Evolutionary conservation across 2,797 vertebrate genomes (phyloP).

Genomic region (Australoheros facetus): DNA sequence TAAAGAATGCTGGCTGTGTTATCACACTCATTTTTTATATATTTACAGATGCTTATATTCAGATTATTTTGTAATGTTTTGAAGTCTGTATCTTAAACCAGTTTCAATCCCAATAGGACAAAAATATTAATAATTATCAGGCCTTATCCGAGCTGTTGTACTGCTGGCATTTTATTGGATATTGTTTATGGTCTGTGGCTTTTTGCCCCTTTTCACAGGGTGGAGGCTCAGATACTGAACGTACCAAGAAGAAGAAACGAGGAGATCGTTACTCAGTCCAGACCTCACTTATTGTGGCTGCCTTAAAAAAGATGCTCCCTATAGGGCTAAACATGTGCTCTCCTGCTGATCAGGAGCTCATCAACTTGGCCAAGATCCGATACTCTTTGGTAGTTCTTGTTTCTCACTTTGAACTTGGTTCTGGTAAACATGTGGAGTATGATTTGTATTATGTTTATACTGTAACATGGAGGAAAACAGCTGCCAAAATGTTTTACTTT

Average conservation of each 20-base stretch:
- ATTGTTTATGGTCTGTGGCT: constrained; percentile 60
- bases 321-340: constrained; percentile 98
- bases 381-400: constrained; percentile 88
- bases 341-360: constrained; percentile 93
- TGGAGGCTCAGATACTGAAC: constrained; percentile 90
- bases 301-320: constrained; percentile 96
- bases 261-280: constrained; percentile 94
- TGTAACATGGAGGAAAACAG: neutral
- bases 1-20: neutral
- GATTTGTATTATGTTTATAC: neutral
- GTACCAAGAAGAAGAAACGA: constrained; percentile 91
- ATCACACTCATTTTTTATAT: neutral
- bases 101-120: constrained; percentile 3
- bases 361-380: constrained; percentile 89
- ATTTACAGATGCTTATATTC: constrained; percentile 1
- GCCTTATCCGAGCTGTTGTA: constrained; percentile 12
- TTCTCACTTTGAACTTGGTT: constrained; percentile 3
- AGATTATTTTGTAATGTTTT: constrained; percentile 7
- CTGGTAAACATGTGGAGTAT: neutral
- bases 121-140: constrained; percentile 11
- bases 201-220: constrained; percentile 78
- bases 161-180: constrained; percentile 30
- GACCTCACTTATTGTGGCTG: constrained; percentile 94
- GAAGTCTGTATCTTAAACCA: neutral
- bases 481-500: constrained; percentile 31